Evolutionary conservation across 2,113 vertebrate species (phyloP).

Genomic region (Cichladusa arquata): DNA sequence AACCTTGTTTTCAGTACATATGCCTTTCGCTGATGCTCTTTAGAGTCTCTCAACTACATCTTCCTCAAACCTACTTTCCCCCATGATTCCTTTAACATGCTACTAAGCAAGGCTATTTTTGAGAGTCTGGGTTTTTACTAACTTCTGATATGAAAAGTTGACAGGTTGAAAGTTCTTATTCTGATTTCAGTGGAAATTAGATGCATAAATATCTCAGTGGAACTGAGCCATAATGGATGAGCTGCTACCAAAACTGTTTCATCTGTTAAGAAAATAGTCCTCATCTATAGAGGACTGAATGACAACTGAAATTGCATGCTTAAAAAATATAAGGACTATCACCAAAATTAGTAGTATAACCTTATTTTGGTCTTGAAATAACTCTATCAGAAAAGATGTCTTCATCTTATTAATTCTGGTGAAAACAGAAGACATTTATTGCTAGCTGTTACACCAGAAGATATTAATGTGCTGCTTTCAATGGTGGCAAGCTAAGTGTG

Average conservation of each 20-base stretch:
- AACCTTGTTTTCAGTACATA: not conserved
- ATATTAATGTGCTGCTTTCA: not conserved
- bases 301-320: not conserved
- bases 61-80: not conserved
- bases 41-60: not conserved
- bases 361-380: not conserved
- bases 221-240: not conserved
- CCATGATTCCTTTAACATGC: not conserved
- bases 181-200: conserved; percentile 3
- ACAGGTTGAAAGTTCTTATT: not conserved
- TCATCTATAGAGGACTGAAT: not conserved
- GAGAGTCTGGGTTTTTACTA: not conserved
- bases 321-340: not conserved
- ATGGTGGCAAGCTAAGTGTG: not conserved
- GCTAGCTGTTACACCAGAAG: not conserved
- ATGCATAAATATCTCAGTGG: not conserved
- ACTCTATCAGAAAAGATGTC: not conserved
- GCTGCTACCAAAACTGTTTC: not conserved
- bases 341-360: not conserved
- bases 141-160: not conserved
- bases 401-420: not conserved
- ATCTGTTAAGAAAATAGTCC: not conserved
- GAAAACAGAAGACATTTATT: not conserved
- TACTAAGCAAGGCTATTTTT: not conserved
- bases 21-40: not conserved